Percentiles rank a stretch among this genome's conserved stretches.
phyloP scores from a whole-genome alignment of 35 echinoderm and acorn worm species.

The Heliocidaris erythrogramma region DNA sequence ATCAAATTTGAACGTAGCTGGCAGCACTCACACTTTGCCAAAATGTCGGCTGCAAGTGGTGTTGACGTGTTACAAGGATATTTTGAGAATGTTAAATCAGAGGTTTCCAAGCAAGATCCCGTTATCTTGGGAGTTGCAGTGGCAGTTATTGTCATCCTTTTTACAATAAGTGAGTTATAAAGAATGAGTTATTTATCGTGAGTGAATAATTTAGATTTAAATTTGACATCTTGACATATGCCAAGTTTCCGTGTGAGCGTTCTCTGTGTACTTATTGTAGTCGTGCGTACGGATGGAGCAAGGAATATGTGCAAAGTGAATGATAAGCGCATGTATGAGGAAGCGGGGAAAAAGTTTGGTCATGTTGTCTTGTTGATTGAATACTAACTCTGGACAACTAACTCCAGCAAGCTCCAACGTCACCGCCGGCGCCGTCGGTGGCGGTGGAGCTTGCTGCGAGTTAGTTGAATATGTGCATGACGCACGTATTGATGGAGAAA shows the following conservation, averaged over 20 bases:
- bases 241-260: background rate
- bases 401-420: too few relatives aligned
- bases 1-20: background rate
- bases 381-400: too few relatives aligned
- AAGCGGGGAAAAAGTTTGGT: background rate
- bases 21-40: background rate
- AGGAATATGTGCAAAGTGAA: background rate
- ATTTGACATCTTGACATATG: background rate
- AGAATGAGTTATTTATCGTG: background rate
- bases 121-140: constrained; percentile 56
- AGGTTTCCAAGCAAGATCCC: constrained; percentile 72
- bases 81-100: constrained; percentile 48
- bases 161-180: constrained; percentile 61
- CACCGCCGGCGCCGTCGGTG: too few relatives aligned
- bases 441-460: too few relatives aligned
- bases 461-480: too few relatives aligned
- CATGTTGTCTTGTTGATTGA: too few relatives aligned
- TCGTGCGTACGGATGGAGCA: background rate
- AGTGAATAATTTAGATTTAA: background rate
- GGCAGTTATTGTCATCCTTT: constrained; percentile 66
- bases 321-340: background rate
- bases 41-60: constrained; percentile 33
- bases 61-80: constrained; percentile 50
- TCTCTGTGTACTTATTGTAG: background rate
- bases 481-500: too few relatives aligned